Evolutionary conservation across 2,797 vertebrate genomes (phyloP), one percentile per base, ranked within the genome.

Genomic region (Microctenopoma steveboyesi): DNA sequence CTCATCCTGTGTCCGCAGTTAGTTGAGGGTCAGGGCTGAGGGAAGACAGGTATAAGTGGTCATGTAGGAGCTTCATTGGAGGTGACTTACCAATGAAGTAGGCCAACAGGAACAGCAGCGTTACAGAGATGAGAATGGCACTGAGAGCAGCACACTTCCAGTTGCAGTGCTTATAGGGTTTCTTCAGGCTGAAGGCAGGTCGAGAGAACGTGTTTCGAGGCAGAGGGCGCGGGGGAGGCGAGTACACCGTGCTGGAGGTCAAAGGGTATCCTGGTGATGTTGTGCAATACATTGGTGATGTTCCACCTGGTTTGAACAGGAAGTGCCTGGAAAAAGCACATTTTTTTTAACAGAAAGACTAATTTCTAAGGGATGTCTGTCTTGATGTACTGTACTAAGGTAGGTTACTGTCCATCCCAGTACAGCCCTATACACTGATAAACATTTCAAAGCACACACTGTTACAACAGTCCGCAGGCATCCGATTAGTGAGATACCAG

Each of bases 201-300:
- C 98, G 94, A 66, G 97, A 95, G 91, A 98, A 99, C 70, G 98
- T 97, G 94, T 95, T 97, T 62, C 98, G 95, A 45, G 98, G 98
- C 81, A 99, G 94, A 66, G 98, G 98, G 12, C 97, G 95, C 5
- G 98, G 97, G 0, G 98, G 98, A 42, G 98, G 98, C 0, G 98
- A 99, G 91, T 99, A 99, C 86, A 99, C 98, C 25, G 98, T 98
- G 95, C 97, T 99, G 91, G 98, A 99, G 3, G 97, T 99, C 95
- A 99, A 88, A 61, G 98, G 98, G 88, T 99, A 99, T 83, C 97
- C 97, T 0, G 98, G 98, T 1, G 97, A 97, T 0, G 97, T 95
- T 39, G 97, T 97, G 94, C 98, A 98, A 94, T 98, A 99, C 91
- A 99, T 95, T 0, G 98, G 98, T 62, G 98, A 99, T 30, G 96